Evolutionary conservation across 2,113 vertebrate genomes (phyloP), one percentile per base, ranked within the genome.

Genomic region (Todiramphus chloris): DNA sequence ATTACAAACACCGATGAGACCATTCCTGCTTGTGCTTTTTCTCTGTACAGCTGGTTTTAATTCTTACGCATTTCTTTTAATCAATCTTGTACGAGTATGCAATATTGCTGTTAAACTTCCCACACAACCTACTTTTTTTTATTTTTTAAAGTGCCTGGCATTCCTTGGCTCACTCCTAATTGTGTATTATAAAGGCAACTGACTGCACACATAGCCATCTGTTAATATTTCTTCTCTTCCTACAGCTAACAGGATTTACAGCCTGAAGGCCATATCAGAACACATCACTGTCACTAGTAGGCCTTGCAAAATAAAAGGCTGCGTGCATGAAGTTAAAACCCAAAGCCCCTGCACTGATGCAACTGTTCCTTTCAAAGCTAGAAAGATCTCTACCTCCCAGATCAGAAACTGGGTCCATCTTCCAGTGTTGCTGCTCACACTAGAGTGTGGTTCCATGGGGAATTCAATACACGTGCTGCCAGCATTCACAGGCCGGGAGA

Each of bases 141-240:
- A 41, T 53, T 84, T 96, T 96, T 89, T 73, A 3, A 92, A 90
- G 76, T 86, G 90, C 83, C 53, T 90, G 56, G 64, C 83, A 93
- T 92, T 95, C 88, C 76, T 90, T 90, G 94, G 83, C 76, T 92
- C 72, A 31, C 43, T 75, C 68, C 30, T 86, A 83, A 35, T 24
- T 14, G 7, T 37, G 48, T 46, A 70, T 48, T 53, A 67, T 41
- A 89, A 85, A 90, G 81, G 39, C 79, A 94, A 90, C 66, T 62
- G 67, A 83, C 79, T 84, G 85, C 69, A 66, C 10, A 27, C 59
- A 75, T 37, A 81, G 33, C 70, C 77, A 95, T 86, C 92, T 93
- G 82, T 85, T 87, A 70, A 6, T 78, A 89, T 27, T 93, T 56
- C 89, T 92, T 72, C 55, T 78, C 80, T 83, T 86, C 67, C 76